Conservation (phyloP, 1,140 invertebrate genomes). For the Listronotus bonariensis region DNA sequence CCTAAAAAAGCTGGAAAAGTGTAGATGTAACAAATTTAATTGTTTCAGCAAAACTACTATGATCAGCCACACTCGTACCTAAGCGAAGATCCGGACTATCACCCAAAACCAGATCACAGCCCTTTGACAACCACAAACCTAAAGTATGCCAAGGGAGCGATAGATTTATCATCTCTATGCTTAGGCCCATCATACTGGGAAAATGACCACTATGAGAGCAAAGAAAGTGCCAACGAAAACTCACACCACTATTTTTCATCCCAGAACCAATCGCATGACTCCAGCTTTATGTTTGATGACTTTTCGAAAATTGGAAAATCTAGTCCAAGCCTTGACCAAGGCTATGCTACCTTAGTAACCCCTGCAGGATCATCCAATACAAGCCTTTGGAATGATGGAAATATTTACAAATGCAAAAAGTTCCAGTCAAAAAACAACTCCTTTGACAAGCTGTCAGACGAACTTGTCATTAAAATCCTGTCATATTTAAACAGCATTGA, state of each 20-base stretch:
- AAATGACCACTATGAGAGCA: constrained; percentile 45
- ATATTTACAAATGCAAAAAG: constrained; percentile 48
- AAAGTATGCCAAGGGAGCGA: constrained; percentile 37
- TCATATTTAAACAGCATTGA: constrained; percentile 77
- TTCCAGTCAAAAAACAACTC: constrained; percentile 53
- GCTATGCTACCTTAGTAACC: constrained; percentile 74
- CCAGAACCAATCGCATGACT: constrained; percentile 41
- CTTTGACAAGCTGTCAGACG: constrained; percentile 62
- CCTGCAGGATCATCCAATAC: constrained; percentile 54
- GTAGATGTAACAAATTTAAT: background rate
- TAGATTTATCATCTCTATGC: constrained; percentile 51
- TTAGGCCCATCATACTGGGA: constrained; percentile 53
- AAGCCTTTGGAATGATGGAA: constrained; percentile 49
- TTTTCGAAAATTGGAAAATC: constrained; percentile 57
- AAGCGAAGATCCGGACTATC: constrained; percentile 36
- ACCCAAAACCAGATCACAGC: constrained; percentile 33
- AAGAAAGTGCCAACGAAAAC: constrained; percentile 33
- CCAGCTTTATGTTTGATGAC: constrained; percentile 54
- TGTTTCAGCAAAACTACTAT: constrained; percentile 41
- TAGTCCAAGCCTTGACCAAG: constrained; percentile 70
- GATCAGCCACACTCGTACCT: constrained; percentile 40
- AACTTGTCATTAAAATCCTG: constrained; percentile 67
- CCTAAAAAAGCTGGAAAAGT: too few species aligned
- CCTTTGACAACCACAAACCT: constrained; percentile 18
- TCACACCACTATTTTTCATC: constrained; percentile 33